phyloP scores from a whole-genome alignment of 2,888 invertebrate species.

The Andrena chrysosceles region DNA sequence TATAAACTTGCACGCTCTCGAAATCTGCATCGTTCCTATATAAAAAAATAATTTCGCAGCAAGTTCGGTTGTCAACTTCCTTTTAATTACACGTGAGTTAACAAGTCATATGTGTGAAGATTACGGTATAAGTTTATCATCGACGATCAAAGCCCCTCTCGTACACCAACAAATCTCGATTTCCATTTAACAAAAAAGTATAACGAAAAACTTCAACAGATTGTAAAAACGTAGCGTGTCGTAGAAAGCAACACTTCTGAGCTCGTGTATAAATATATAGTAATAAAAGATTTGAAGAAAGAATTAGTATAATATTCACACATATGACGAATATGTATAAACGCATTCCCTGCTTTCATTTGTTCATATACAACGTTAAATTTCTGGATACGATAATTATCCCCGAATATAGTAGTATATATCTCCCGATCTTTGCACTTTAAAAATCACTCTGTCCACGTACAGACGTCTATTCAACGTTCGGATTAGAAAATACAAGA shows the following conservation, averaged over 20 bases:
- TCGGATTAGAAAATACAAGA: constrained; percentile 23
- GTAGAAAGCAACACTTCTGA: not conserved
- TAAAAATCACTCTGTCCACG: constrained; percentile 20
- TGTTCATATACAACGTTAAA: constrained; percentile 33
- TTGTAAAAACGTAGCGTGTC: not conserved
- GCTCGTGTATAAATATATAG: not conserved
- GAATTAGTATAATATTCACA: constrained; percentile 36
- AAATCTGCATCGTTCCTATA: constrained; percentile 45
- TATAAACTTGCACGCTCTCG: constrained; percentile 32
- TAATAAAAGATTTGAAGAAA: not conserved
- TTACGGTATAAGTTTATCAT: constrained; percentile 18
- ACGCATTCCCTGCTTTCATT: constrained; percentile 31
- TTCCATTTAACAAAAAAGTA: not conserved
- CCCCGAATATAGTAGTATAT: constrained; percentile 20
- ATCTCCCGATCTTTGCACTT: constrained; percentile 27
- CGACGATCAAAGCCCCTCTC: not conserved
- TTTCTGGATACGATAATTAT: constrained; percentile 26
- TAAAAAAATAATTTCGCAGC: constrained; percentile 65
- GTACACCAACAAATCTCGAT: not conserved
- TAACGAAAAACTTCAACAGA: constrained; percentile 1
- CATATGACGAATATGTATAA: constrained; percentile 33
- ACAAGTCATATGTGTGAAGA: constrained; percentile 44
- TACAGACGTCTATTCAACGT: not conserved
- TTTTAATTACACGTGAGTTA: constrained; percentile 27
- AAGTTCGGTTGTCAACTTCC: constrained; percentile 30